Conservation (phyloP, 1,140 invertebrate genomes). For the Dendroctonus valens region DNA sequence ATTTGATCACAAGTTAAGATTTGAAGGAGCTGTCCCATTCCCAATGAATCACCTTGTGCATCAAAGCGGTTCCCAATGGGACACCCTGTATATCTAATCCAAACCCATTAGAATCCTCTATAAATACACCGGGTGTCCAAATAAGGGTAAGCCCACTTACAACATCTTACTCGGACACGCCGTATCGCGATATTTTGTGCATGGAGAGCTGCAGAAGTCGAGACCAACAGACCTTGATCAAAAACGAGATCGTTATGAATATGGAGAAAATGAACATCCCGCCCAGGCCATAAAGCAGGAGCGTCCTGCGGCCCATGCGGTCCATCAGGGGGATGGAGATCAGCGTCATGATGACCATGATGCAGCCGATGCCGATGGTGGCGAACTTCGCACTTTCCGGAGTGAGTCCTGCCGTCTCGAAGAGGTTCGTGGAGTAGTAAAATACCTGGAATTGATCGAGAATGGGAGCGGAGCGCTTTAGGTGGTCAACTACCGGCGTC, state of each 20-base stretch:
- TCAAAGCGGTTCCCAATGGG: no score
- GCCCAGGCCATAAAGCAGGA: conserved; percentile 93
- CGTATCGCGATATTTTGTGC: no score
- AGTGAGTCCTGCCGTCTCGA: conserved; percentile 83
- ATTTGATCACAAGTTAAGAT: no score
- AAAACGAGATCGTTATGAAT: conserved; percentile 83
- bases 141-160: no score
- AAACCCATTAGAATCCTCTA: no score
- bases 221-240: conserved; percentile 49
- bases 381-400: conserved; percentile 86
- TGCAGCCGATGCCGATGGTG: conserved; percentile 94
- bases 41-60: no score
- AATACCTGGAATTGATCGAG: conserved; percentile 73
- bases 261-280: conserved; percentile 98
- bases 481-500: conserved; percentile 39
- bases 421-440: conserved; percentile 94
- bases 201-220: no score
- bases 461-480: neutral
- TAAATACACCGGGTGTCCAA: no score
- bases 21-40: no score
- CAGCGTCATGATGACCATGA: conserved; percentile 96
- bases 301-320: conserved; percentile 85
- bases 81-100: no score
- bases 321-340: conserved; percentile 97
- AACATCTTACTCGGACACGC: no score